These are phyloP conservation scores for Oryzias dopingdopingensis DNA, from an alignment of 2,797 vertebrate species.

Conservation along the genomic window DNA sequence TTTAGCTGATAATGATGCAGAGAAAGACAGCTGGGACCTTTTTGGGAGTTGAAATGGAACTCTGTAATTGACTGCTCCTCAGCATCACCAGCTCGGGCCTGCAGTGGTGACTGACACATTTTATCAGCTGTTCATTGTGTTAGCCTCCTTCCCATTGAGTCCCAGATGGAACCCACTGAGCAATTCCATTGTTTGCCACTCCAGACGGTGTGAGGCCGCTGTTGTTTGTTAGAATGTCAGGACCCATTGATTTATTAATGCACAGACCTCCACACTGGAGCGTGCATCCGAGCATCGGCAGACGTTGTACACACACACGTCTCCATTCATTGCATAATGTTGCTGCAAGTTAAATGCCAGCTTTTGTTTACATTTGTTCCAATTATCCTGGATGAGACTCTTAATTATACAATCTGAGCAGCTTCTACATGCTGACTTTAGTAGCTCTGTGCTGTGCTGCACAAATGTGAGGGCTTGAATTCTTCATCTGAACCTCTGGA, in stretches of 20 bases:
- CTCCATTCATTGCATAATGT: constrained; percentile 10
- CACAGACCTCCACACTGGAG: constrained; percentile 4
- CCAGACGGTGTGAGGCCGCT: constrained; percentile 24
- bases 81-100: constrained; percentile 43
- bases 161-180: constrained; percentile 68
- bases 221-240: constrained; percentile 55
- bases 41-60: constrained; percentile 68
- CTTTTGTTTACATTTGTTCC: constrained; percentile 26
- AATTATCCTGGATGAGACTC: constrained; percentile 12
- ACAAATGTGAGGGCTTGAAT: no score
- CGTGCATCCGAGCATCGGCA: neutral
- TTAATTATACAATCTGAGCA: neutral
- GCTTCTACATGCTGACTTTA: neutral
- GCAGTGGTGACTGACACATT: constrained; percentile 68
- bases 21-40: constrained; percentile 75
- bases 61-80: constrained; percentile 71
- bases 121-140: constrained; percentile 71
- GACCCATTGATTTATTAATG: constrained; percentile 42
- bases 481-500: no score
- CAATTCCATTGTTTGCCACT: constrained; percentile 64
- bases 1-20: constrained; percentile 74
- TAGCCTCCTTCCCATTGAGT: constrained; percentile 47
- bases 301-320: neutral
- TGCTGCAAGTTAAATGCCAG: constrained; percentile 24
- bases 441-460: neutral